These are phyloP conservation scores for Pangasius djambal DNA, from an alignment of 2,797 vertebrate genomes.

Conservation along the genomic window DNA sequence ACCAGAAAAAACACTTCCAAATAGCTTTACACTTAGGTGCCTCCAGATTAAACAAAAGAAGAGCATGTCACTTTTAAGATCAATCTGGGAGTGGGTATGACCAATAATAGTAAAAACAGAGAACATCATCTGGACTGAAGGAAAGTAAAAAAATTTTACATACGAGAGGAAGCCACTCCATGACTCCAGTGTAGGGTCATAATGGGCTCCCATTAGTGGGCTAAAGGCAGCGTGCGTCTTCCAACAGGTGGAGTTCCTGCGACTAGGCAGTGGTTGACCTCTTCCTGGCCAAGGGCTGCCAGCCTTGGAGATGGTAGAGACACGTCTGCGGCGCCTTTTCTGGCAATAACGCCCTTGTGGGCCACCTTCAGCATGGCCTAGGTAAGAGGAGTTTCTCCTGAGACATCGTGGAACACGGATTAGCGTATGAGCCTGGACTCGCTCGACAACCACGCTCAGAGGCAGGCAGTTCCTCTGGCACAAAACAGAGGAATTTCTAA, in stretches of 20 bases:
- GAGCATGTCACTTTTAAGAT: too few species aligned
- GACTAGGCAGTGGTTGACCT: constrained; percentile 58
- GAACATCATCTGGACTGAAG: constrained; percentile 15
- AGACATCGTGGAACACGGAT: constrained; percentile 78
- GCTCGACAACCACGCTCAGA: constrained; percentile 45
- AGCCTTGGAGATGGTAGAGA: constrained; percentile 71
- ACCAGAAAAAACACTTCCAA: background rate
- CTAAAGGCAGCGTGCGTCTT: constrained; percentile 65
- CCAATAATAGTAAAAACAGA: background rate
- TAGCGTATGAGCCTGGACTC: constrained; percentile 60
- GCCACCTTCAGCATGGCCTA: constrained; percentile 66
- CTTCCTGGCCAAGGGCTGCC: constrained; percentile 69
- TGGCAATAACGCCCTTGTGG: constrained; percentile 60
- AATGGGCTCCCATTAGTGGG: constrained; percentile 61
- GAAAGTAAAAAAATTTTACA: constrained; percentile 68
- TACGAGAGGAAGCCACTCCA: constrained; percentile 87
- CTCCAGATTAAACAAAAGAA: background rate
- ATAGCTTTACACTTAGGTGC: background rate
- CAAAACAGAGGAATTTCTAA: constrained; percentile 43
- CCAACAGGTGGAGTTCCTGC: constrained; percentile 67
- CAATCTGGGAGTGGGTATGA: background rate
- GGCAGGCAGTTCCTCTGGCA: constrained; percentile 40
- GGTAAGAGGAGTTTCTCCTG: constrained; percentile 78
- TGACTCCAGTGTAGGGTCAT: constrained; percentile 68
- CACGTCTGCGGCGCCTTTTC: constrained; percentile 63